Base-by-base conservation (phyloP, 2,888 invertebrate genomes). In the Euplexia lucipara region DNA sequence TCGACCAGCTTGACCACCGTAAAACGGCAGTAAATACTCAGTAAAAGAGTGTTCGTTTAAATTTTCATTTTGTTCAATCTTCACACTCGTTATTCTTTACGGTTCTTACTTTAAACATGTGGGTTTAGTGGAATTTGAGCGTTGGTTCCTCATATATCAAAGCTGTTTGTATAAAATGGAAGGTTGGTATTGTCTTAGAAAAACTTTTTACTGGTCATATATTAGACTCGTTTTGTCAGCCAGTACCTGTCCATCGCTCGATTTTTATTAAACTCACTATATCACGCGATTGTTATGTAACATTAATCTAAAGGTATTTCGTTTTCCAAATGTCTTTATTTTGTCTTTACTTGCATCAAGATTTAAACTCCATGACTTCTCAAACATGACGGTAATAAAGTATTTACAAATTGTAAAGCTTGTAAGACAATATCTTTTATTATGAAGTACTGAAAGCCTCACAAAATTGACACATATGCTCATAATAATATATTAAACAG, bases 401-500 rank as follows among this genome's bases (percentile, higher is more conserved):
- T 18, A 63, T 20, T 10, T 45, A 42, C 14, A 48, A 1, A 59
- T 41, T 70, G 32, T 1, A 32, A 35, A 45, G 9, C 9, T 9
- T 35, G 4, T 22, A 53, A 53, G 22, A 35, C 37, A 53, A 54
- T 39, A 54, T 39, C 30, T 3, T 18, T 26, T 45, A 35, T 37
- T 35, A 54, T 20, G 53, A 45, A 32, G 12, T 54, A 5, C 51
- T 14, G n/a, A 48, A 68, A 61, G 3, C 39, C 37, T 53, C 32
- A 75, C 44, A 49, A 68, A 61, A 68, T 63, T 63, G 44, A 69
- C 14, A 57, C 57, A 68, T 45, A 68, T 61, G 51, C 75, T 74
- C 74, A 52, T 68, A 72, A 77, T 60, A 68, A 49, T 68, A 77
- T 70, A 78, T 76, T 69, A 78, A 78, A 72, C 34, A 53, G 56